Evolutionary conservation across 2,888 invertebrate genomes (phyloP).

Genomic region (Gymnoscelis rufifasciata): DNA sequence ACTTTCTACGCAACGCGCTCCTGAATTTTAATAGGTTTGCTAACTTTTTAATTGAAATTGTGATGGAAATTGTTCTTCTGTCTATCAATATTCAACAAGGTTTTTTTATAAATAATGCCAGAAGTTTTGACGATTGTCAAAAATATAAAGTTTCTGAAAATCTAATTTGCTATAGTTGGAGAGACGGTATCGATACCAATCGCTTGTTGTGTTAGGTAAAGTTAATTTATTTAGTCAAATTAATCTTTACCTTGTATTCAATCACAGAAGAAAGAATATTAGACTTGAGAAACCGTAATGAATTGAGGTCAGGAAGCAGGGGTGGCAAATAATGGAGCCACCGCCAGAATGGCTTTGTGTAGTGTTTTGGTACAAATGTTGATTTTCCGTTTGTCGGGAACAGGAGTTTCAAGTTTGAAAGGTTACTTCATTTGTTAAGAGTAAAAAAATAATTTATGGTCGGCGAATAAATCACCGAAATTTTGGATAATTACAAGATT

Average conservation of each 20-base stretch:
- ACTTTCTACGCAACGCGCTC: slow-evolving; percentile 35
- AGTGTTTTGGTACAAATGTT: slow-evolving; percentile 35
- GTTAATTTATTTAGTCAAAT: slow-evolving; percentile 32
- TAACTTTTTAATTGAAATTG: slow-evolving; percentile 60
- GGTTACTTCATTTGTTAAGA: slow-evolving; percentile 31
- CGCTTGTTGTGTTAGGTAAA: not conserved
- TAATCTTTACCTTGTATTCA: slow-evolving; percentile 40
- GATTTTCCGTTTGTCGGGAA: slow-evolving; percentile 28
- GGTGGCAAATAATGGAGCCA: slow-evolving; percentile 39
- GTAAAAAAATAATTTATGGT: not conserved
- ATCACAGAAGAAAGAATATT: slow-evolving; percentile 35
- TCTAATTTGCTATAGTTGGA: too few relatives aligned
- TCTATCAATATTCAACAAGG: slow-evolving; percentile 53
- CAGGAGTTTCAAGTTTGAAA: slow-evolving; percentile 27
- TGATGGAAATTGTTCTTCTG: slow-evolving; percentile 33
- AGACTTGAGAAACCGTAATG: slow-evolving; percentile 40
- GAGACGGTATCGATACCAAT: too few relatives aligned
- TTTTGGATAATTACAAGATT: too few relatives aligned
- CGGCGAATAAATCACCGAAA: not conserved
- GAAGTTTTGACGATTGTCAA: too few relatives aligned
- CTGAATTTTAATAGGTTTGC: slow-evolving; percentile 54
- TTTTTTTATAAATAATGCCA: slow-evolving; percentile 33
- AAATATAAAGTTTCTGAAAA: too few relatives aligned
- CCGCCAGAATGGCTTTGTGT: slow-evolving; percentile 36
- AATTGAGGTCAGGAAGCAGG: slow-evolving; percentile 44